Conservation (phyloP, 2,113 vertebrate species). For the Anas platyrhynchos region DNA sequence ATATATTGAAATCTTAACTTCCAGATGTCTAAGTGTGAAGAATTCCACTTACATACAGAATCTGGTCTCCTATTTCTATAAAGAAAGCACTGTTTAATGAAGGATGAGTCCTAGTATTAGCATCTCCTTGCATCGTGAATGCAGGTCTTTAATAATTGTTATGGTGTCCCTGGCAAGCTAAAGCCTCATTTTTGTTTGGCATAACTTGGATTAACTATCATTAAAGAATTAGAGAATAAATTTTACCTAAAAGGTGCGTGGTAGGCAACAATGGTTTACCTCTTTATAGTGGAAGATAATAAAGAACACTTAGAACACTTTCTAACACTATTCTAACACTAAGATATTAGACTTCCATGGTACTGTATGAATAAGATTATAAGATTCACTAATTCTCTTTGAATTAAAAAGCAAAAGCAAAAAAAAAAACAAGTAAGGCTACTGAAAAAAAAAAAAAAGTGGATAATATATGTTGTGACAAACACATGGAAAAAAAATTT, state of each 20-base stretch:
- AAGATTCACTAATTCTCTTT: background rate
- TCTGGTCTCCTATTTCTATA: background rate
- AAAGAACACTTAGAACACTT: background rate
- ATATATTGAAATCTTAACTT: background rate
- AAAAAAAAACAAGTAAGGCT: background rate
- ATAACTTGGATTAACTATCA: background rate
- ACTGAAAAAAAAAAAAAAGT: background rate
- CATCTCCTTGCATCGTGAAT: background rate
- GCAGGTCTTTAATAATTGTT: background rate
- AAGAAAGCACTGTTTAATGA: background rate
- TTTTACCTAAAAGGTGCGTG: background rate
- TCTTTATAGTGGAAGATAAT: background rate
- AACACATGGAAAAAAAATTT: background rate
- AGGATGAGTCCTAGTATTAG: background rate
- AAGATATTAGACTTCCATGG: background rate
- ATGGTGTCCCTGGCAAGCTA: background rate
- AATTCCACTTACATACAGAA: background rate
- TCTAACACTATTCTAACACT: too few species aligned
- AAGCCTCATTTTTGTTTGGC: background rate
- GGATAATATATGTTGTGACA: background rate
- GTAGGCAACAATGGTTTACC: background rate
- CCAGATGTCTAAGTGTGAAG: background rate
- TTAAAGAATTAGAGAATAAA: background rate
- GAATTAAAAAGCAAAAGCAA: background rate
- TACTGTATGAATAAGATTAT: background rate